Evolutionary conservation across 2,888 invertebrate species (phyloP), one percentile per base, ranked within the genome.

Genomic region (Neoscelio sp.): DNA sequence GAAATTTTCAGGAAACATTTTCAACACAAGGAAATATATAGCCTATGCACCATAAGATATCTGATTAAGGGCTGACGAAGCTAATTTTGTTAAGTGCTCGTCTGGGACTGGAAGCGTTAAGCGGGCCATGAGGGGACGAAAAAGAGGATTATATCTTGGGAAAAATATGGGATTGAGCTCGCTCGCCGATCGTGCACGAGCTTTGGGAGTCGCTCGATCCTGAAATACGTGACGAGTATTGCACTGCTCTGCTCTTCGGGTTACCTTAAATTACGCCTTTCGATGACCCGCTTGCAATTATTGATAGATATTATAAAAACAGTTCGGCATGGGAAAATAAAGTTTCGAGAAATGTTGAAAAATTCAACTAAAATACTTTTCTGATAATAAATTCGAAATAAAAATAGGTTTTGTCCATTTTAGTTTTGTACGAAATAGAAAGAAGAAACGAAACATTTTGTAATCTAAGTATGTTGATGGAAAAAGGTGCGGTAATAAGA

Each of bases 81-180:
- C 84, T 86, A 84, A 84, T 88, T 86, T 86, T 80, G 80, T 70
- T 80, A 85, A 87, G 85, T 84, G 84, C 82, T 80, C 85, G 83
- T 83, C 79, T 83, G 86, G 85, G 84, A 85, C 74, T 62, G 70
- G 56, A 81, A 78, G 84, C 82, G 83, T 80, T 82, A 84, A 85
- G 82, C 82, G 82, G 74, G 64, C 52, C 78, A 68, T 78, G 73
- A 52, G 60, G 48, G 71, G 64, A 76, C 81, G 64, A 62, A 71
- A 78, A 80, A 58, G 80, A 75, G 77, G 75, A 80, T 80, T 78
- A 75, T 75, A 65, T 68, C 64, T 48, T 44, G 33, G 10, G 23
- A 68, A 75, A 80, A 75, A 67, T 80, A 74, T 80, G 71, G 71
- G 67, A 70, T 77, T 54, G 33, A 70, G 54, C 40, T 77, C 46